These are phyloP conservation scores for Scomber japonicus DNA, from an alignment of 2,113 vertebrate genomes.

Conservation along the genomic window DNA sequence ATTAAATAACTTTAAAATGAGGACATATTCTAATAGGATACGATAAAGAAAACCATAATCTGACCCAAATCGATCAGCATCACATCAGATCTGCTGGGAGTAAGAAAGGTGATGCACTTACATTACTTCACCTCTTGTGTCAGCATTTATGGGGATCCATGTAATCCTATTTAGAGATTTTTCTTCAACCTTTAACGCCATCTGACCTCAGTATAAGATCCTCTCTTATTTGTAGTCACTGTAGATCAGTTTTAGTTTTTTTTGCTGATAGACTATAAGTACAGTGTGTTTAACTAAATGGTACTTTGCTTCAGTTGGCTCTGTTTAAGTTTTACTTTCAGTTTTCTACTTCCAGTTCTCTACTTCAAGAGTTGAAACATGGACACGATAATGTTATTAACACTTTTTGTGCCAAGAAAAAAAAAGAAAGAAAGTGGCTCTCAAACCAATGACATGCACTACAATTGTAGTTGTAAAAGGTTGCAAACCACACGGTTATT, in stretches of 20 bases:
- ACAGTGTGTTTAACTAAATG: slow-evolving; percentile 10
- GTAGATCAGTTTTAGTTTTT: not conserved
- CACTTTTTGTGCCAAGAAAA: no score
- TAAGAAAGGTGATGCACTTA: slow-evolving; percentile 6
- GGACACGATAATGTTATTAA: no score
- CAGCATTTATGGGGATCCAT: slow-evolving; percentile 17
- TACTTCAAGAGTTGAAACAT: not conserved
- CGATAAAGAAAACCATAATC: not conserved
- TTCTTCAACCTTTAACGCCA: slow-evolving; percentile 11
- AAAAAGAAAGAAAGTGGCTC: not conserved
- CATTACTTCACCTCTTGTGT: slow-evolving; percentile 11
- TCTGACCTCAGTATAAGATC: not conserved
- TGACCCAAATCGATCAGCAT: not conserved
- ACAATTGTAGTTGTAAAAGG: not conserved
- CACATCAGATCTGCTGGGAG: not conserved
- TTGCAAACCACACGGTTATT: no score
- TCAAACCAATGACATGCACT: not conserved
- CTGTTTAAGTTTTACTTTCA: not conserved
- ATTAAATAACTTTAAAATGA: slow-evolving; percentile 3
- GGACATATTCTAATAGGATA: not conserved
- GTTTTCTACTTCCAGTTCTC: not conserved
- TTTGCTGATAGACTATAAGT: not conserved
- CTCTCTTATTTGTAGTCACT: not conserved
- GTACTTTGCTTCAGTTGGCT: not conserved
- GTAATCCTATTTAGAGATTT: slow-evolving; percentile 25